Base-by-base conservation (phyloP, 1,140 invertebrate genomes). In the Ooceraea biroi region DNA sequence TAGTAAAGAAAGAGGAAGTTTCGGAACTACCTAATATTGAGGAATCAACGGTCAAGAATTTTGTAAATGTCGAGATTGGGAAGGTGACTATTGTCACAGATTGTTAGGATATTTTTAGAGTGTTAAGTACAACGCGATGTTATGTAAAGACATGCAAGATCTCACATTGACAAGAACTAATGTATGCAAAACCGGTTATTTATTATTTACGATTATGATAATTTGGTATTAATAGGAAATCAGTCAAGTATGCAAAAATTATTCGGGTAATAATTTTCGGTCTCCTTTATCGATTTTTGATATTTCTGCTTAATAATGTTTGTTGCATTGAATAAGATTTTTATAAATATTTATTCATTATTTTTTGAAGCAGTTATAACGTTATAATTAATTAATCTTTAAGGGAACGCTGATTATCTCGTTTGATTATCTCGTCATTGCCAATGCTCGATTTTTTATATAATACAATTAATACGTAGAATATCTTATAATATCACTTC, bases 361-460 rank as follows among this genome's bases (percentile, higher is more conserved):
- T n/a, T n/a, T n/a, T 2, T 22, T 69, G 11, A 19, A 69, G 11
- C 17, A 3, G 10, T 12, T 1, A 14, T 19, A 55, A 19, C 7
- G n/a, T 19, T 52, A 27, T 14, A 30, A 55, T 73, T 44, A 71
- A 71, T 58, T 73, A 3, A 27, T n/a, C 11, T 44, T 19, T n/a
- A 3, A 14, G 11, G 25, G 22, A 17, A 50, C 10, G 4, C n/a
- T n/a, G n/a, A n/a, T n/a, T n/a, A n/a, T n/a, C n/a, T n/a, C n/a
- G n/a, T n/a, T n/a, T 19, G 10, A 65, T 65, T 11, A 7, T 25
- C 17, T 1, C 3, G 3, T 3, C 10, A 17, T 36, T 66, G 8
- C 30, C 3, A 66, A 66, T n/a, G 65, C 65, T 50, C 1, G 12
- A 60, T 46, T 46, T 19, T 19, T 14, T n/a, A n/a, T n/a, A n/a